These are phyloP conservation scores for Drosophila mulleri DNA, from an alignment of 2,888 invertebrate species.

Conservation along the genomic window DNA sequence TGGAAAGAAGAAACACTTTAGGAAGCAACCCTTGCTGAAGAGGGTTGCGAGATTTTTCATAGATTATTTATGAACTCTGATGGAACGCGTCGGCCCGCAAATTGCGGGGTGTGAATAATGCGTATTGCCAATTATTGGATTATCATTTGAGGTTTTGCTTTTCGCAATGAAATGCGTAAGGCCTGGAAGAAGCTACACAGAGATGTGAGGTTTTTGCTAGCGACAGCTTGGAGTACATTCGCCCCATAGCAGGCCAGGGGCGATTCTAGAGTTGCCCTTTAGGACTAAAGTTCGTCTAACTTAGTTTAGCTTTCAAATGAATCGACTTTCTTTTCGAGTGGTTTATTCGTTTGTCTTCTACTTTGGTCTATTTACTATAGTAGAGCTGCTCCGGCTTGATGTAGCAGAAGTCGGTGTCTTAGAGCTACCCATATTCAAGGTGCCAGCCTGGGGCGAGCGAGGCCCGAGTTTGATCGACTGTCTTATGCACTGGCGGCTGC, in stretches of 20 bases:
- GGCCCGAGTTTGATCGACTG: slow-evolving; percentile 8
- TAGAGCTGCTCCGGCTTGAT: slow-evolving; percentile 2
- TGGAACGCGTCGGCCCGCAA: slow-evolving; percentile 10
- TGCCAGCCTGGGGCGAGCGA: rapidly evolving
- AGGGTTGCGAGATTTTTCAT: slow-evolving; percentile 40
- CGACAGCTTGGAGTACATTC: neutral
- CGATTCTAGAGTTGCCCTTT: too few species aligned
- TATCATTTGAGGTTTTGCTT: slow-evolving; percentile 23
- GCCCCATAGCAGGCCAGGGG: neutral
- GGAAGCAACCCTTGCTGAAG: slow-evolving; percentile 36
- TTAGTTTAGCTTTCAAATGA: neutral
- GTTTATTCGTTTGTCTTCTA: neutral
- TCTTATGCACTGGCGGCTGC: slow-evolving; percentile 25
- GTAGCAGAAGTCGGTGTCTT: neutral
- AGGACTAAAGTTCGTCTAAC: too few species aligned
- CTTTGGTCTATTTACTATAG: neutral
- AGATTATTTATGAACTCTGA: slow-evolving; percentile 55
- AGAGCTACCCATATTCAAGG: rapidly evolving
- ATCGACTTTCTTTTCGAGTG: neutral
- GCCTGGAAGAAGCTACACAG: neutral
- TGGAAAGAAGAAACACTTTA: slow-evolving; percentile 3
- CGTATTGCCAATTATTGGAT: slow-evolving; percentile 62
- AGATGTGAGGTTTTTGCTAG: neutral
- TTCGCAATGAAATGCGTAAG: neutral
- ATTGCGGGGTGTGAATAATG: slow-evolving; percentile 57